Evolutionary conservation across 2,888 invertebrate species (phyloP), one percentile per base, ranked within the genome.

Genomic region (Sturmia bella): DNA sequence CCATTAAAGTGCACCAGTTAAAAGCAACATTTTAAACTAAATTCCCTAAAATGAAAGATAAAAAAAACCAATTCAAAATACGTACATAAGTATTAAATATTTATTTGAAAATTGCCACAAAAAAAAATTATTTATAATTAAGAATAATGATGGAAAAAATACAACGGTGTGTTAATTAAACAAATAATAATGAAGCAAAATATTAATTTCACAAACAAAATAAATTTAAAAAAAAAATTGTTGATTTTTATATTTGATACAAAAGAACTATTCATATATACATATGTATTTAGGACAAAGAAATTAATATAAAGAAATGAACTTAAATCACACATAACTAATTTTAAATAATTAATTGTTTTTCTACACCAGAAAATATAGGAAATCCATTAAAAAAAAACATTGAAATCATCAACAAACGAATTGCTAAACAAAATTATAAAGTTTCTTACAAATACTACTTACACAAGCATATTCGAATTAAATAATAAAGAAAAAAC

Each of bases 211-310:
- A 50, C 63, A 61, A 57, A 75, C 43, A 13, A 70, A 66, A 45
- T 66, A 39, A 84, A 84, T 85, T 80, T 45, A 84, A 85, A 85
- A 69, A 63, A 82, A 81, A 80, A 88, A 87, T 91, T 91, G 90
- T 91, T 90, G 89, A 90, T 91, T 90, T 91, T 90, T 91, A 91
- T 90, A 90, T 90, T 90, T 90, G 90, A 91, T 90, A 90, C 91
- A 90, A 90, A 76, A 87, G 89, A 79, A 83, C 73, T 76, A 83
- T 84, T 83, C 72, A 64, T 82, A 84, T 75, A 78, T 80, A 75
- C 72, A 64, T 82, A 84, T 75, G 76, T 80, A 75, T 78, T 74
- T 80, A 80, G 73, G 72, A 83, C 9, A 76, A 52, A 48, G 32
- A 59, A 74, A 72, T 32, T 32, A 32, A 24, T 50, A 17, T 54